These are phyloP conservation scores for Chloroceryle amazona DNA, from an alignment of 2,797 vertebrate genomes.

Conservation along the genomic window DNA sequence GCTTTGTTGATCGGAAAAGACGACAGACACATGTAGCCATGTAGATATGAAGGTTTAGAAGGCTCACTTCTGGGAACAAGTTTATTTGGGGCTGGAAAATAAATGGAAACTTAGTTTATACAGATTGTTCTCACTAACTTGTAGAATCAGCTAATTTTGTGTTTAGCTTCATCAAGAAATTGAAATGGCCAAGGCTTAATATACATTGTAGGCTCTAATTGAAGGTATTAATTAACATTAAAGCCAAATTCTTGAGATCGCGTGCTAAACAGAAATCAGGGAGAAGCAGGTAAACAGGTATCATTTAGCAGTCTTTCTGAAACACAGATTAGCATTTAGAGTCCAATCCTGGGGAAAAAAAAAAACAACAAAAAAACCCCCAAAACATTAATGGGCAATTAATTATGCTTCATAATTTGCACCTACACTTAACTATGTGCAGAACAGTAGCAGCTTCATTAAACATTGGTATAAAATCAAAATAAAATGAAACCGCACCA, in stretches of 20 bases:
- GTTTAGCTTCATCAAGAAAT: background rate
- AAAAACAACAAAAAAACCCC: no score
- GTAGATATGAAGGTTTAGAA: background rate
- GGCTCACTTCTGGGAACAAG: conserved; percentile 33
- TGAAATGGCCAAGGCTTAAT: background rate
- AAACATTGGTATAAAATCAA: background rate
- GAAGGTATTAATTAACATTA: conserved; percentile 52
- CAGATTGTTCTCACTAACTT: background rate
- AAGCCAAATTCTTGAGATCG: conserved; percentile 22
- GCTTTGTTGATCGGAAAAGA: conserved; percentile 53
- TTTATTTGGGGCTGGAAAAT: background rate
- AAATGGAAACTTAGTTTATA: conserved; percentile 9
- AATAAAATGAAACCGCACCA: background rate
- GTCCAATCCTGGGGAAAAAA: background rate
- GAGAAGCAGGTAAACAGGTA: conserved; percentile 24
- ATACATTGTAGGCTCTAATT: conserved; percentile 28
- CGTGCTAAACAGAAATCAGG: conserved; percentile 26
- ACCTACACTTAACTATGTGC: background rate
- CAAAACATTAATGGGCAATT: conserved; percentile 14
- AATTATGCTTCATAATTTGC: conserved; percentile 30
- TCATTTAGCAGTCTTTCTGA: conserved; percentile 44
- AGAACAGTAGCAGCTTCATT: background rate
- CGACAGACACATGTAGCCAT: background rate
- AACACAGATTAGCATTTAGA: conserved; percentile 43
- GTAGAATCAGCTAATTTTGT: conserved; percentile 17